Base-by-base conservation (phyloP, 2,888 invertebrate species). In the Poecilus cupreus region DNA sequence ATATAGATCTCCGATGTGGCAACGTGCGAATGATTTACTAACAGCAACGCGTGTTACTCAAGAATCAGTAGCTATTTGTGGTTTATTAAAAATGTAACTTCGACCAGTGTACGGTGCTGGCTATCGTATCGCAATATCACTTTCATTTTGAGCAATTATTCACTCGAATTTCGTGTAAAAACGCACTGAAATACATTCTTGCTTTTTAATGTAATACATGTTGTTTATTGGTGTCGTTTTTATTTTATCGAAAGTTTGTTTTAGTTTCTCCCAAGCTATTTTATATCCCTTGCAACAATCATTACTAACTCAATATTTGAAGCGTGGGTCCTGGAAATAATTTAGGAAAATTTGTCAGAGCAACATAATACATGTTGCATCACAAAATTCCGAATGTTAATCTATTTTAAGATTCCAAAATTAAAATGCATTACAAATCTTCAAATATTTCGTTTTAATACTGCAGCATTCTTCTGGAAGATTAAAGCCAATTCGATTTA, bases 121-220 rank as follows among this genome's bases (percentile, higher is more conserved):
- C 32, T 6, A 32, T 75, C 49, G 8, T 54, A 75, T 18, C 51
- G 75, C 51, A 75, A 75, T 78, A 43, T 46, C 24, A 68, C 78
- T 78, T 78, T 78, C 78, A 78, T 78, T 60, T 78, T 78, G 24
- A 78, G 78, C 68, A 78, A 78, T 64, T 68, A 78, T 78, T 49
- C 16, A 78, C 60, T 22, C 26, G 22, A 68, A 16, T 39, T 78
- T 78, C 22, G 32, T 68, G 68, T 49, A 78, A 78, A 78, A 64
- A 78, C 24, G 49, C 16, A 24, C 13, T 75, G 51, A 75, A 54
- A 51, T 51, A 68, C 32, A 68, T 68, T 68, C 64, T 32, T 6
- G 8, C 32, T 68, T 68, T 68, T 68, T 68, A 16, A 16, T 68
- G 64, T 37, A 68, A 37, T 32, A 32, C 32, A 37, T 68, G 64